These are phyloP conservation scores for Andrena dorsata DNA, from an alignment of 2,888 invertebrate species.

Conservation along the genomic window DNA sequence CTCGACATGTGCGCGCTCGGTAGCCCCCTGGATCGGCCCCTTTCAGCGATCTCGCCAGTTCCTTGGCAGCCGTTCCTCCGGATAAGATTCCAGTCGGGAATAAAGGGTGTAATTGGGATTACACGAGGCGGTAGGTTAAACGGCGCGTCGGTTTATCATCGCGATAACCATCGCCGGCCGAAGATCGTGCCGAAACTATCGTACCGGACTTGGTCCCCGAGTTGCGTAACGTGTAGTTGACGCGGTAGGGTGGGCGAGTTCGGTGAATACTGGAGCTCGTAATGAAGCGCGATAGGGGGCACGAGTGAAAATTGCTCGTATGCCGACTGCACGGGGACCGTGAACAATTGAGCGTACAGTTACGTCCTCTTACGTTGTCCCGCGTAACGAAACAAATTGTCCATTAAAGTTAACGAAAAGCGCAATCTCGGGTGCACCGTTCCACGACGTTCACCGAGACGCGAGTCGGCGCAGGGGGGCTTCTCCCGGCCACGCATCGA, in stretches of 20 bases:
- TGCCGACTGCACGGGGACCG: background rate
- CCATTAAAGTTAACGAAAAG: constrained; percentile 13
- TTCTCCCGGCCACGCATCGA: constrained; percentile 39
- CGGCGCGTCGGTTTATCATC: background rate
- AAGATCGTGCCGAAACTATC: constrained; percentile 3
- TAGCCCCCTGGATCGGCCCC: background rate
- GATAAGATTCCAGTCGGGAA: background rate
- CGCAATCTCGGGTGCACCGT: constrained; percentile 14
- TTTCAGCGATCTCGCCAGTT: background rate
- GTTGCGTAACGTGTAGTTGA: background rate
- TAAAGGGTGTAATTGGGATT: background rate
- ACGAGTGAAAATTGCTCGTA: background rate
- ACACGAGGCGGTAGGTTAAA: background rate
- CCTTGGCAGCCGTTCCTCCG: background rate
- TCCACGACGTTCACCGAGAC: background rate
- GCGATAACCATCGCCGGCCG: constrained; percentile 9
- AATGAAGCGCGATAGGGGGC: background rate
- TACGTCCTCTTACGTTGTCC: background rate
- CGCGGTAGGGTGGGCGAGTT: background rate
- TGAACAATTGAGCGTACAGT: constrained; percentile 16
- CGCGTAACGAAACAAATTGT: constrained; percentile 35
- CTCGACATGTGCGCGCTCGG: background rate
- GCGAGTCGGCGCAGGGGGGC: background rate
- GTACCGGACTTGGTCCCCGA: background rate
- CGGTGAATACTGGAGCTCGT: background rate